Base-by-base conservation (phyloP, 2,797 vertebrate genomes). In the Nyctibius grandis region DNA sequence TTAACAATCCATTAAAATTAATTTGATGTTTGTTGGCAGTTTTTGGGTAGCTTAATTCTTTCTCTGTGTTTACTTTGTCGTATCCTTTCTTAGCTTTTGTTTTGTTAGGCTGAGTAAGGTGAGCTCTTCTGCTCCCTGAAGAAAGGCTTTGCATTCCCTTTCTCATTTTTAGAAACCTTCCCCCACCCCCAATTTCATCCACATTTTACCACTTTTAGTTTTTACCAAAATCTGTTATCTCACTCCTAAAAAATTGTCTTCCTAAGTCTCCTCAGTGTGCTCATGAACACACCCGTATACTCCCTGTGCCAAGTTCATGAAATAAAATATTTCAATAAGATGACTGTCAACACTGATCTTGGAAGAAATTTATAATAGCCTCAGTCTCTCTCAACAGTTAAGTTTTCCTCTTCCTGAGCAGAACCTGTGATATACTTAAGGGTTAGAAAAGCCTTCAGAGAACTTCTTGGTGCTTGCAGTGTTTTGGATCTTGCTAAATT, bases 281-380 rank as follows among this genome's bases (percentile, higher is more conserved):
- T 89, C 11, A 5, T 17, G 50, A 85, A 42, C 72, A 72, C 73
- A 65, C 82, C 56, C 29, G 1, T 70, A 11, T 33, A 33, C 8
- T 76, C 21, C 19, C 44, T 1, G 2, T 81, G 94, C 88, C 93
- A 90, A 86, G 63, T 65, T 80, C 5, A 47, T 68, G 89, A 89
- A 95, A 94, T 23, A 16, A 34, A 90, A 68, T 91, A 84, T 77
- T 91, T 94, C 85, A 96, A 3, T 86, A 88, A 88, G 82, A 57
- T 68, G 69, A 65, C 31, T 94, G 82, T 93, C 73, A 73, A 8
- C 50, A 21, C 29, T 85, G 20, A 75, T 75, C 53, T 74, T 83
- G 5, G 22, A 92, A 85, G 42, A 95, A 83, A 50, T 63, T 80
- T 79, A 45, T 91, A 61, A 67, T 88, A 80, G 64, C 56, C 31